These are phyloP conservation scores for Paramuricea clavata DNA, from an alignment of 92 coral and sea anemone genomes.

Conservation along the genomic window DNA sequence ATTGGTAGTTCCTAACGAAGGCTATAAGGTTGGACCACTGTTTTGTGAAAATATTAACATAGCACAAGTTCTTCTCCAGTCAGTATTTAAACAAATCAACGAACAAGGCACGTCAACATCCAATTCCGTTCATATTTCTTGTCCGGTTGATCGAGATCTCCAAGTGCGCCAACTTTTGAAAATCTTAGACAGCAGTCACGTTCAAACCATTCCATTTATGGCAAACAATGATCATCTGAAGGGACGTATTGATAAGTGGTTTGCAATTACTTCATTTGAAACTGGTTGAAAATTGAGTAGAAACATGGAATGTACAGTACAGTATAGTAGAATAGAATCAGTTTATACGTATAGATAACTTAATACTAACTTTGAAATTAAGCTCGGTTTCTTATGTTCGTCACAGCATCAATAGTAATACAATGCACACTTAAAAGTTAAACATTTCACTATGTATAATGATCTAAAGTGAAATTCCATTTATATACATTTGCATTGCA, in stretches of 20 bases:
- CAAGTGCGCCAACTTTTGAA: neutral
- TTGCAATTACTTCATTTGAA: neutral
- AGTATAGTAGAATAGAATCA: no score
- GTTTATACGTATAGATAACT: no score
- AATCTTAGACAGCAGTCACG: neutral
- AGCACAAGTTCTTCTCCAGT: constrained; percentile 45
- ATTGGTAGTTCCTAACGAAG: constrained; percentile 20
- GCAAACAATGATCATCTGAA: constrained; percentile 26
- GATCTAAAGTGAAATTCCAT: no score
- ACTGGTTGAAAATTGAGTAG: neutral
- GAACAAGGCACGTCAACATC: constrained; percentile 10
- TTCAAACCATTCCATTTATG: neutral
- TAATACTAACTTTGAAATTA: no score
- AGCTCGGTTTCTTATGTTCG: no score
- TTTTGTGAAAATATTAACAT: constrained; percentile 49
- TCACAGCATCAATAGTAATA: no score
- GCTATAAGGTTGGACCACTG: constrained; percentile 52
- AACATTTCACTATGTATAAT: no score
- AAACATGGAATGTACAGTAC: no score
- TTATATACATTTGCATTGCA: no score
- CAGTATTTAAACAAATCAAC: constrained; percentile 47
- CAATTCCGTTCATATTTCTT: neutral
- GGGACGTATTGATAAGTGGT: constrained; percentile 50
- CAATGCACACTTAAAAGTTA: no score
- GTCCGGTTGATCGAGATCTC: neutral